Base-by-base conservation (phyloP, 2,113 vertebrate species). In the Carettochelys insculpta region DNA sequence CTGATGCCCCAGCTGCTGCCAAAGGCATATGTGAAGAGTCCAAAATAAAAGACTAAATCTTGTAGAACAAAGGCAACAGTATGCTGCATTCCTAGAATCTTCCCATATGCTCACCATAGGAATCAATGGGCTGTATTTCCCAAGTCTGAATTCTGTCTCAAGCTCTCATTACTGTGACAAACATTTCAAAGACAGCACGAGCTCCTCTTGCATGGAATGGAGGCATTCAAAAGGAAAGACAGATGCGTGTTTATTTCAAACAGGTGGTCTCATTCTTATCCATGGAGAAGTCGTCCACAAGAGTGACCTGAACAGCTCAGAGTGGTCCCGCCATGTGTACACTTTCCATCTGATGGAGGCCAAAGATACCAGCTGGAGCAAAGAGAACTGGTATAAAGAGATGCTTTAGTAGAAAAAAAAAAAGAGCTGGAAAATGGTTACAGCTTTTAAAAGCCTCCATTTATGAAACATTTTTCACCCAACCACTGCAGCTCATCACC, bases 281-380 rank as follows among this genome's bases (percentile, higher is more conserved):
- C 98, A 99, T 0, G 99, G 99, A 0, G 97, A 99, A 88, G 99
- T 99, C 1, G 99, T 99, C 54, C 99, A 99, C n/a, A 98, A 98
- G 92, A 99, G 99, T 8, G 98, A 98, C 3, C 94, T 93, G 56
- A 99, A 99, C 97, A 94, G 81, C 22, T 99, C 99, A 0, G 88
- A 96, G 8, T 82, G 50, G 7, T 99, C 99, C 0, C 99, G 99
- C 43, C 98, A 99, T 0, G 98, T 87, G 6, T 99, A 99, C 92
- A 97, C 99, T 22, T 99, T 99, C 97, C 99, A 99, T 4, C 82
- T 99, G 77, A 99, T 99, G 99, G 99, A 99, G 65, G 96, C 98
- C 1, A 92, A 98, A 73, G 97, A 96, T 90, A 98, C 98, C 1
- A 51, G 38, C 82, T 99, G 99, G 99, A 99, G 98, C 96, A 96